Evolutionary conservation across 2,888 invertebrate species (phyloP).

Genomic region (Eremobia ochroleuca): DNA sequence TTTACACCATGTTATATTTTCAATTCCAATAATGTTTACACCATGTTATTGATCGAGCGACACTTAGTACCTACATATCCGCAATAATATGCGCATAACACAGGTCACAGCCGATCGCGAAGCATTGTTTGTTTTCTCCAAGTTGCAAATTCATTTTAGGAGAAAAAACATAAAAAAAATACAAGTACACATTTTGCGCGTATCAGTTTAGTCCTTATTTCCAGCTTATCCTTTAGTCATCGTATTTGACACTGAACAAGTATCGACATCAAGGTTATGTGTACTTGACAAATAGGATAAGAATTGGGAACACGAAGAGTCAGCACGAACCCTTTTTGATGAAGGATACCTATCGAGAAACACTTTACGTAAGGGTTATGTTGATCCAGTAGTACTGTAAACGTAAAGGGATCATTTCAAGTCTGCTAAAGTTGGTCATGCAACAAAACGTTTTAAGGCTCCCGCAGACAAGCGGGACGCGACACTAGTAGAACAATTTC

Average conservation of each 20-base stretch:
- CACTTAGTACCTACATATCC: no score
- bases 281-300: constrained; percentile 41
- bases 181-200: background rate
- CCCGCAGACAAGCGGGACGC: no score
- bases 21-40: no score
- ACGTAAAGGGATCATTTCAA: background rate
- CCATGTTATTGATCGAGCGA: no score
- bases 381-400: constrained; percentile 17
- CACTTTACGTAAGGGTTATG: constrained; percentile 26
- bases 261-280: constrained; percentile 6
- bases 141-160: background rate
- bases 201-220: background rate
- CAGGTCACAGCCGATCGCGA: no score
- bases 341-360: constrained; percentile 26
- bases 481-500: no score
- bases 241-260: background rate
- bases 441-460: background rate
- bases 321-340: constrained; percentile 26
- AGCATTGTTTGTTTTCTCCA: no score
- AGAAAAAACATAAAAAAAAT: background rate
- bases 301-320: constrained; percentile 19
- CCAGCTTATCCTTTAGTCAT: background rate
- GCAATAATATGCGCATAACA: no score
- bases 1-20: no score
- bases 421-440: background rate